A percentile compares a stretch with the other conserved stretches of the same genome.
Conservation (phyloP, 2,888 invertebrate genomes). For the Dusona sp. region DNA sequence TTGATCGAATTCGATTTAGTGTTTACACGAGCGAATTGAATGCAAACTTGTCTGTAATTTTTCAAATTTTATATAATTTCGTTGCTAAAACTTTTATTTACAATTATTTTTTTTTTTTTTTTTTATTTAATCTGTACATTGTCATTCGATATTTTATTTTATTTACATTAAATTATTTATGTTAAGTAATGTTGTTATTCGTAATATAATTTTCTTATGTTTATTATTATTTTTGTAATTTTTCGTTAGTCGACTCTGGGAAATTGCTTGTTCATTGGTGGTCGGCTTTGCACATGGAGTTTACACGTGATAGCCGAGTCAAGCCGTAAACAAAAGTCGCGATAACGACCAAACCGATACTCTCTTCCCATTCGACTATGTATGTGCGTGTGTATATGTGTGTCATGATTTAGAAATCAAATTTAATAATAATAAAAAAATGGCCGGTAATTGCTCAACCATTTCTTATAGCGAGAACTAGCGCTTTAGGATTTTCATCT, state of each 20-base stretch:
- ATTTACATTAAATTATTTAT: neutral
- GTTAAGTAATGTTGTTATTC: neutral
- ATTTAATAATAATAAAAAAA: neutral
- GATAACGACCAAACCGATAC: conserved; percentile 52
- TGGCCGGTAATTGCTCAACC: conserved; percentile 70
- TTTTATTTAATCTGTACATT: neutral
- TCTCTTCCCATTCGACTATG: neutral
- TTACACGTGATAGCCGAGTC: conserved; percentile 76
- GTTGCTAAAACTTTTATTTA: neutral
- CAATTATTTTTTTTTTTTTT: neutral
- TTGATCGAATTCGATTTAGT: neutral
- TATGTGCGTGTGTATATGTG: neutral
- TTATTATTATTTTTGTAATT: conserved; percentile 40
- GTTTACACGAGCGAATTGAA: no score
- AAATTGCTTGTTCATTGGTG: conserved; percentile 53
- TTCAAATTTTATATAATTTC: neutral
- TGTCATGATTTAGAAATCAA: neutral
- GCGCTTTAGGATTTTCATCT: conserved; percentile 79
- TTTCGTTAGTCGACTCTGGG: conserved; percentile 35
- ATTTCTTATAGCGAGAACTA: conserved; percentile 79
- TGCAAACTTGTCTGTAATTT: neutral
- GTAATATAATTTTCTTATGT: conserved; percentile 28
- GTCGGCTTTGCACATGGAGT: conserved; percentile 73
- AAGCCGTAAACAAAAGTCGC: conserved; percentile 78
- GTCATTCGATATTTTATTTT: neutral